phyloP scores from a whole-genome alignment of 2,888 invertebrate species.

The Eristalis pertinax region DNA sequence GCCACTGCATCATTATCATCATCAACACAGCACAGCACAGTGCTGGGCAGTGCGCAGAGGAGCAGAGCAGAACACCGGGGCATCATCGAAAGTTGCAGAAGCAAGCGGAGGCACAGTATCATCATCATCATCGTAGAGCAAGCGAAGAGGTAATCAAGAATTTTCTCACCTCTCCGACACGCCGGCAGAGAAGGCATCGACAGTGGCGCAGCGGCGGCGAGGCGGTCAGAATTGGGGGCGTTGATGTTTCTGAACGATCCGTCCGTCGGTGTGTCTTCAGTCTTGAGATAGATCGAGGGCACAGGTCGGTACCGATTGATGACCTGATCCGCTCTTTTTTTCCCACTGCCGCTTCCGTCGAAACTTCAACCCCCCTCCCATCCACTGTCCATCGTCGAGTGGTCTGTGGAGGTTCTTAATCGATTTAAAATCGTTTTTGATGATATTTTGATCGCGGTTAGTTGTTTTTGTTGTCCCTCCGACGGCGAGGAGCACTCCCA shows the following conservation, averaged over 20 bases:
- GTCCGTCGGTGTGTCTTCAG: constrained; percentile 74
- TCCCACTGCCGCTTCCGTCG: background rate
- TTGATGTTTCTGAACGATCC: constrained; percentile 79
- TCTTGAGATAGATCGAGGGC: constrained; percentile 35
- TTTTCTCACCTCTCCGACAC: constrained; percentile 67
- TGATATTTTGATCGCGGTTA: constrained; percentile 78
- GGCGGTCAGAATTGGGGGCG: constrained; percentile 75
- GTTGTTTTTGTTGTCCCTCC: constrained; percentile 50
- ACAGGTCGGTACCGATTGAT: constrained; percentile 64
- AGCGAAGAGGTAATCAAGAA: constrained; percentile 70
- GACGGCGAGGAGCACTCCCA: background rate
- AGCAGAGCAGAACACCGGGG: background rate
- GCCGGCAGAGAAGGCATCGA: constrained; percentile 73
- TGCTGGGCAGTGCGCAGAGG: background rate
- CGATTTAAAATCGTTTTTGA: constrained; percentile 81
- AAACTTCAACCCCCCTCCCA: background rate
- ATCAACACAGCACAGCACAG: constrained; percentile 5
- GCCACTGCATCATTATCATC: constrained; percentile 47
- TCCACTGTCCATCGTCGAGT: background rate
- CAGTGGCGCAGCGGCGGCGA: constrained; percentile 72
- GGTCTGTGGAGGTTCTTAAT: constrained; percentile 75
- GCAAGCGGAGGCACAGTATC: constrained; percentile 22
- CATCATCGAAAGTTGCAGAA: constrained; percentile 20
- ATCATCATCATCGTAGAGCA: constrained; percentile 64
- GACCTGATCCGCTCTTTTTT: constrained; percentile 45